These are phyloP conservation scores for Xylocampa areola DNA, from an alignment of 2,888 invertebrate genomes.

Conservation along the genomic window DNA sequence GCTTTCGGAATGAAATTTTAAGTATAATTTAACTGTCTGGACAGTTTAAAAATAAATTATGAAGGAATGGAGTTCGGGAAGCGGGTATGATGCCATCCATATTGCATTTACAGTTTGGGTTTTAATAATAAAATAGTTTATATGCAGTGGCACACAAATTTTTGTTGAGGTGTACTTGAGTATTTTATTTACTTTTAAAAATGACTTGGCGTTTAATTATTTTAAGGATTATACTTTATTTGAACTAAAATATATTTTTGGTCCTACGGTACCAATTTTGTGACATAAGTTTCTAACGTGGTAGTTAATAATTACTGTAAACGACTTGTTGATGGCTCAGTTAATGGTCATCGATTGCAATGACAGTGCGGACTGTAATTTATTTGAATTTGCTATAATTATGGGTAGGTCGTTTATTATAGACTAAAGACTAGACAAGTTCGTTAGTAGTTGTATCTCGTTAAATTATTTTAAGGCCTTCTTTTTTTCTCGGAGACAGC, in stretches of 20 bases:
- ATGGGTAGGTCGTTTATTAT: too few species aligned
- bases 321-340: constrained; percentile 14
- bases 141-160: constrained; percentile 2
- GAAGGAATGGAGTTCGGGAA: constrained; percentile 34
- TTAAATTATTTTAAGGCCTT: too few species aligned
- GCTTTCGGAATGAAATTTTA: constrained; percentile 54
- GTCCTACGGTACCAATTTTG: too few species aligned
- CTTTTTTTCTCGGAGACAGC: too few species aligned
- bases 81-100: constrained; percentile 41
- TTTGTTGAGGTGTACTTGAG: constrained; percentile 1
- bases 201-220: neutral
- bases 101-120: constrained; percentile 37
- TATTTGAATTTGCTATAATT: too few species aligned
- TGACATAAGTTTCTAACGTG: neutral
- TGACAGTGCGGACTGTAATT: too few species aligned
- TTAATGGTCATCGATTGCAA: too few species aligned
- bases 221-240: neutral
- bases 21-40: constrained; percentile 60
- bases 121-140: constrained; percentile 34
- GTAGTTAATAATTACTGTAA: constrained; percentile 6
- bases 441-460: too few species aligned
- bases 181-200: neutral
- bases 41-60: constrained; percentile 54
- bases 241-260: too few species aligned
- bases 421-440: too few species aligned